Evolutionary conservation across 2,888 invertebrate genomes (phyloP), one percentile per base, ranked within the genome.

Genomic region (Kryphioiulus occultus): DNA sequence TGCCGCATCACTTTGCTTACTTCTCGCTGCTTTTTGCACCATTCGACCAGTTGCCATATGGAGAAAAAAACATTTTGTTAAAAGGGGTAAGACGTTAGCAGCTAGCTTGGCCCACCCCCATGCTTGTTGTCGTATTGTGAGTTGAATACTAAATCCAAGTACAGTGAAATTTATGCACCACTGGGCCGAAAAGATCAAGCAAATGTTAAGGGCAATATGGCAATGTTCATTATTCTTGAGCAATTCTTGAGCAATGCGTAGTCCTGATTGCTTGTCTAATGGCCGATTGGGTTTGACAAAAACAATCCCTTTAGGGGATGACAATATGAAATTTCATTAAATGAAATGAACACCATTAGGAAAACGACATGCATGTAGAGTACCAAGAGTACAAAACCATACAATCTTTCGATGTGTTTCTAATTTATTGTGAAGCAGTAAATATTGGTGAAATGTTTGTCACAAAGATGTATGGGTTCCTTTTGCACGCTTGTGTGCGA

Each of bases 1-100:
- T 59, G 59, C 59, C 59, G 59, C 59, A 59, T 59, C 59, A 59
- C 59, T 59, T 59, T 59, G 59, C 59, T 59, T n/a, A 59, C 59
- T 19, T 59, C 59, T 59, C 19, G 59, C 59, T 59, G 59, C 19
- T 59, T 59, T 59, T 59, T 59, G n/a, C 59, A 59, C 59, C 59
- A 59, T 59, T 59, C 59, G 19, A 59, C 59, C 59, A 59, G 19
- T 59, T 59, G 59, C n/a, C 19, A 9, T 1, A 3, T 35, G 35
- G 3, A 59, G 59, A 59, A 59, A 53, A 59, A 59, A 59, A 59
- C 7, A 19, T 59, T 59, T n/a, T 19, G n/a, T 59, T 59, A 9
- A 59, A 59, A 59, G 59, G 59, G 59, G 22, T 59, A 59, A 59
- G 59, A 59, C 22, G 19, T 59, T 59, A 17, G 59, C 19, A 59